phyloP scores from a whole-genome alignment of 2,113 vertebrate species.

The Nettapus auritus region DNA sequence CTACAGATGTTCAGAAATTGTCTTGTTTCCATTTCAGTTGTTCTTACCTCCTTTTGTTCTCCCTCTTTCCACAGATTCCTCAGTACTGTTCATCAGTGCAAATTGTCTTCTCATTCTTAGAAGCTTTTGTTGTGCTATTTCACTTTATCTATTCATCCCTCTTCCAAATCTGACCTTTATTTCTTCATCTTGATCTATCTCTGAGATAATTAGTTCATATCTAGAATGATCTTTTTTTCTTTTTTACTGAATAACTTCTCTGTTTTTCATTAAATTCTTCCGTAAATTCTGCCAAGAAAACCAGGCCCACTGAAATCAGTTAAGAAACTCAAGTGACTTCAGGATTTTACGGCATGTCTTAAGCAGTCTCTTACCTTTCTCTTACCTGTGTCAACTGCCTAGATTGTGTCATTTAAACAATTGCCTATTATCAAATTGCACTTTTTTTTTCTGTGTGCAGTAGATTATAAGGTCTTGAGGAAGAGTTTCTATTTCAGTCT shows the following conservation, averaged over 20 bases:
- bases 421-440: neutral
- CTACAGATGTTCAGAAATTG: neutral
- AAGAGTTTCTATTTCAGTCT: neutral
- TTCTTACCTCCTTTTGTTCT: conserved; percentile 1
- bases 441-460: neutral
- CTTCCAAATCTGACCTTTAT: conserved; percentile 40
- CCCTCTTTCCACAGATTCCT: neutral
- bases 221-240: neutral
- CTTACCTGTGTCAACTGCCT: neutral
- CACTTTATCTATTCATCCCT: conserved; percentile 4
- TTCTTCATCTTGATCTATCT: conserved; percentile 27
- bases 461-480: neutral
- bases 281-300: conserved; percentile 8
- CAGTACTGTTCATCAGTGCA: neutral
- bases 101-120: neutral
- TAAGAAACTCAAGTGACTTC: neutral
- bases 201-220: conserved; percentile 36
- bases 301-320: neutral
- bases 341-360: neutral
- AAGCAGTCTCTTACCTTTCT: neutral
- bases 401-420: neutral
- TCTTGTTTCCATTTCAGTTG: neutral
- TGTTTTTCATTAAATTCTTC: conserved; percentile 15
- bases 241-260: neutral
- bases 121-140: conserved; percentile 33